Percentiles rank a stretch among this genome's conserved stretches.
Conservation (phyloP, 1,140 invertebrate genomes). For the Centruroides sculpturatus region DNA sequence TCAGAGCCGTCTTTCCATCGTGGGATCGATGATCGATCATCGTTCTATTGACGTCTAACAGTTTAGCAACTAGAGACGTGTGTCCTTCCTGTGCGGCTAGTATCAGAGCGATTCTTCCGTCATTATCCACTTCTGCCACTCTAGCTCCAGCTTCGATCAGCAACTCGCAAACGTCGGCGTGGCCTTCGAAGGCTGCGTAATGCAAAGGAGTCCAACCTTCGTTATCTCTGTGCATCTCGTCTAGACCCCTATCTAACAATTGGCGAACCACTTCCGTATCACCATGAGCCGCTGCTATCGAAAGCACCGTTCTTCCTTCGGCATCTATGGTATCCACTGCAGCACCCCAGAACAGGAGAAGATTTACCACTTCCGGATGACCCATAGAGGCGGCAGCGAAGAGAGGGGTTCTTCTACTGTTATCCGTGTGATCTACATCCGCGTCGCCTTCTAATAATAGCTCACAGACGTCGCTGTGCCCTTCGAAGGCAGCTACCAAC, state of each 20-base stretch:
- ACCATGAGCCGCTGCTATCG: slow-evolving; percentile 73
- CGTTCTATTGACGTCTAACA: slow-evolving; percentile 57
- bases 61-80: slow-evolving; percentile 46
- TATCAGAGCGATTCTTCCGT: slow-evolving; percentile 79
- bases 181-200: slow-evolving; percentile 68
- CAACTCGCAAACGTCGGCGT: slow-evolving; percentile 69
- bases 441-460: slow-evolving; percentile 68
- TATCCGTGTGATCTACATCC: slow-evolving; percentile 69
- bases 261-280: slow-evolving; percentile 65
- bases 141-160: slow-evolving; percentile 81
- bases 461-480: slow-evolving; percentile 64
- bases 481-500: slow-evolving; percentile 86
- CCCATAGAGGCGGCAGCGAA: slow-evolving; percentile 72
- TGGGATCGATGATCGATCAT: slow-evolving; percentile 73
- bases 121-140: slow-evolving; percentile 81
- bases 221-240: slow-evolving; percentile 67
- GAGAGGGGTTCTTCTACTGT: slow-evolving; percentile 57
- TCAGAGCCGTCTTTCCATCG: slow-evolving; percentile 85
- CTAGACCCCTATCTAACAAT: slow-evolving; percentile 71
- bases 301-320: slow-evolving; percentile 68
- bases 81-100: slow-evolving; percentile 82
- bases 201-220: slow-evolving; percentile 79
- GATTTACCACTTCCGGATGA: slow-evolving; percentile 58
- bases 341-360: slow-evolving; percentile 74
- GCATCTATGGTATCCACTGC: slow-evolving; percentile 77